These are phyloP conservation scores for Drosophila micromelanica DNA, from an alignment of 1,140 invertebrate species.

Conservation along the genomic window DNA sequence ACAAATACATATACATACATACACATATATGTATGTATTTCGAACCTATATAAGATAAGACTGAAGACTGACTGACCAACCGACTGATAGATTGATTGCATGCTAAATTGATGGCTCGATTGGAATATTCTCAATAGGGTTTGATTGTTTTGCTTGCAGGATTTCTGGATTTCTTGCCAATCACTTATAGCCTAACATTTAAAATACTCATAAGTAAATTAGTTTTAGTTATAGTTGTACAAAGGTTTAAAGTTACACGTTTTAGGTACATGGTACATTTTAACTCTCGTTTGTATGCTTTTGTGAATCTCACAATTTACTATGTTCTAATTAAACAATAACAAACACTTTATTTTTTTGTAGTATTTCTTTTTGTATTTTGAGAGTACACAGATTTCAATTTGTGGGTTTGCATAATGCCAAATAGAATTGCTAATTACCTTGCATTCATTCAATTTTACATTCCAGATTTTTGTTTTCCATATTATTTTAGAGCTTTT, in stretches of 20 bases:
- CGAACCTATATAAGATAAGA: too few relatives aligned
- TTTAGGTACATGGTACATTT: conserved; percentile 52
- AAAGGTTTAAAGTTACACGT: conserved; percentile 19
- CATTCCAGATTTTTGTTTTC: conserved; percentile 10
- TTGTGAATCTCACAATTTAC: neutral
- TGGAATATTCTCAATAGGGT: neutral
- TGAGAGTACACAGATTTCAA: conserved; percentile 59
- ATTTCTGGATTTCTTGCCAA: neutral
- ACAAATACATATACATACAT: too few relatives aligned
- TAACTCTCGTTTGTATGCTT: conserved; percentile 33
- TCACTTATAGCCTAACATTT: conserved; percentile 23
- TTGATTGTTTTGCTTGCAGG: conserved; percentile 20
- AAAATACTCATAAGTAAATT: conserved; percentile 12
- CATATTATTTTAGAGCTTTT: neutral
- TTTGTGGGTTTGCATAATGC: neutral
- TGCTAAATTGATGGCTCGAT: conserved; percentile 4
- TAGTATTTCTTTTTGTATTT: conserved; percentile 31
- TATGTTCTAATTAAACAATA: too few relatives aligned
- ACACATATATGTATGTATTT: too few relatives aligned
- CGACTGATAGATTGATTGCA: neutral
- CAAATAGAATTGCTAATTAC: conserved; percentile 22
- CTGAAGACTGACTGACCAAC: neutral
- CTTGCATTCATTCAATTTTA: conserved; percentile 26
- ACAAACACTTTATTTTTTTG: too few relatives aligned
- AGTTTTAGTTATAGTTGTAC: conserved; percentile 18